A percentile compares a stretch with the other conserved stretches of the same genome.
These are phyloP conservation scores for Notarius lentiginosus DNA, from an alignment of 2,113 vertebrate species.

Conservation along the genomic window DNA sequence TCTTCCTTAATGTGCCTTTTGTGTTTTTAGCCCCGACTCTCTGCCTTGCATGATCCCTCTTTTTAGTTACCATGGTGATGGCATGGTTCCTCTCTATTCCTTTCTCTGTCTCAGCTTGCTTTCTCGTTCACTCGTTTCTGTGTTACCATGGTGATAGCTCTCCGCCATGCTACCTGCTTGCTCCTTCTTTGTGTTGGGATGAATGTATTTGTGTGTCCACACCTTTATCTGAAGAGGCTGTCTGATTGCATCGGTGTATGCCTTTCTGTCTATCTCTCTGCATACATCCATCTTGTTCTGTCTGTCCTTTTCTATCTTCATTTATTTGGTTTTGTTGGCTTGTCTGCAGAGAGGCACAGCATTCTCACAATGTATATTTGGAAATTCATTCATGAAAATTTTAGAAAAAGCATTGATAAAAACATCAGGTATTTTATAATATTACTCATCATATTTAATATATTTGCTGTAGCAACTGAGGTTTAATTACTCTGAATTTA, in stretches of 20 bases:
- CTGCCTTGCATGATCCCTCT: constrained; percentile 65
- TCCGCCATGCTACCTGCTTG: constrained; percentile 59
- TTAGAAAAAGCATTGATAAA: not conserved
- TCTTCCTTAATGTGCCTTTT: constrained; percentile 67
- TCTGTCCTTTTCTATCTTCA: constrained; percentile 49
- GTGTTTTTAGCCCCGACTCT: constrained; percentile 55
- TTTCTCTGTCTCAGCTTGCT: constrained; percentile 43
- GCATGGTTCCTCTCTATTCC: constrained; percentile 63
- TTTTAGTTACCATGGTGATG: constrained; percentile 74
- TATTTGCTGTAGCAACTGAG: not conserved
- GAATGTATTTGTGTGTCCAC: constrained; percentile 48
- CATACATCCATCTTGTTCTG: not conserved
- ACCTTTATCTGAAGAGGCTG: constrained; percentile 26
- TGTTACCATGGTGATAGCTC: constrained; percentile 69
- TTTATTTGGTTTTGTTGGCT: constrained; percentile 24
- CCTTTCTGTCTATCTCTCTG: constrained; percentile 13
- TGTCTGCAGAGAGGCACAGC: not conserved
- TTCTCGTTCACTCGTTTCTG: constrained; percentile 60
- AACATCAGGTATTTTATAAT: not conserved
- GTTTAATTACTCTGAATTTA: not conserved
- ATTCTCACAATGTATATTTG: constrained; percentile 37
- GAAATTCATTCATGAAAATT: not conserved
- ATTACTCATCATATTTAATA: not conserved
- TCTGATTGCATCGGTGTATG: constrained; percentile 6
- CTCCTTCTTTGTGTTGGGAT: constrained; percentile 60